Conservation (phyloP, 2,113 vertebrate genomes). For the Rhinolophus sinicus region DNA sequence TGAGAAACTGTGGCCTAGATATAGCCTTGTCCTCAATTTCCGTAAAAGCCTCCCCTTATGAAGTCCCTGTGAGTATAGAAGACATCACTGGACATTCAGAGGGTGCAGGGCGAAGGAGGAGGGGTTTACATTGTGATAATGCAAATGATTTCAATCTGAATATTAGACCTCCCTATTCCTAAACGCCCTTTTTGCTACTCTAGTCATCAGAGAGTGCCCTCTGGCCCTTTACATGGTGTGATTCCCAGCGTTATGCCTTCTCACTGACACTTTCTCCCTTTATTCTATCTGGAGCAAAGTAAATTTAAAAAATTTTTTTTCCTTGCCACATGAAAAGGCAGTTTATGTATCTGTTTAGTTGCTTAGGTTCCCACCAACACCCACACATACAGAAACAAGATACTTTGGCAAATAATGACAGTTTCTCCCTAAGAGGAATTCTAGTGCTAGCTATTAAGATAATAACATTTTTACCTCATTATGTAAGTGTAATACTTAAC, state of each 20-base stretch:
- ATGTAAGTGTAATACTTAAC: slow-evolving; percentile 20
- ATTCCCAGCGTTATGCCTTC: neutral
- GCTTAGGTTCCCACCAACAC: neutral
- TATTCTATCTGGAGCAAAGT: neutral
- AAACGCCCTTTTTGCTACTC: neutral
- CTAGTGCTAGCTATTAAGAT: slow-evolving; percentile 23
- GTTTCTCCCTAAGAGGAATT: slow-evolving; percentile 44
- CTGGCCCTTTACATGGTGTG: neutral
- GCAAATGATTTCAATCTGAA: neutral
- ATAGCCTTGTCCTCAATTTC: neutral
- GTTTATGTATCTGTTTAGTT: neutral
- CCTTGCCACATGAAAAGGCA: neutral
- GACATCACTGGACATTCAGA: neutral
- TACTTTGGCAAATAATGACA: slow-evolving; percentile 10
- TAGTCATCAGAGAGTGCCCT: neutral
- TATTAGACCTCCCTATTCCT: neutral
- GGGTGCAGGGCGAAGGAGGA: neutral
- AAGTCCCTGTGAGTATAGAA: neutral
- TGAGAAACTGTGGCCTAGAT: neutral
- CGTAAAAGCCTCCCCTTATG: neutral
- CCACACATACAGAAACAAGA: neutral
- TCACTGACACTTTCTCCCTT: neutral
- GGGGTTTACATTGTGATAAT: neutral
- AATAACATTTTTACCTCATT: slow-evolving; percentile 43
- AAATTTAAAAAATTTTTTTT: neutral